Evolutionary conservation across 2,888 invertebrate genomes (phyloP).

Genomic region (Galerucella nymphaeae): DNA sequence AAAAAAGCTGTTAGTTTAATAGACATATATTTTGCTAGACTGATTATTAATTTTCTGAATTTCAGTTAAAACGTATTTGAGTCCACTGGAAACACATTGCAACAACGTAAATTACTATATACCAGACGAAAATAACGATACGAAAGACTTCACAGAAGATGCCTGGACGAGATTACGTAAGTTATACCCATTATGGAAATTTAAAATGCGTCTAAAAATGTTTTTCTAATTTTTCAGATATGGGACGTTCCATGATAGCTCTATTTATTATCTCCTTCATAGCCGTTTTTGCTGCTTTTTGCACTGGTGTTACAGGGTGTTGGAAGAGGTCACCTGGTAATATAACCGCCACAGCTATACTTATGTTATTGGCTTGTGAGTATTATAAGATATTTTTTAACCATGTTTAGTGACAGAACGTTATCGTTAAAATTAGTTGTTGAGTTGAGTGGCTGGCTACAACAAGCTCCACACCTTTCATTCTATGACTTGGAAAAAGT

Average conservation of each 20-base stretch:
- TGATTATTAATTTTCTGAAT: conserved; percentile 50
- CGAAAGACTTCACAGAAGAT: conserved; percentile 82
- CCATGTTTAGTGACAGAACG: not conserved
- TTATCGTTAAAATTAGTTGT: not conserved
- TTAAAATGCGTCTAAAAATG: not conserved
- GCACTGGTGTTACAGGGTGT: conserved; percentile 96
- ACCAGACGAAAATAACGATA: conserved; percentile 87
- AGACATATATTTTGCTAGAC: no score
- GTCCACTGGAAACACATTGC: conserved; percentile 94
- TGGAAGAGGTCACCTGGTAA: conserved; percentile 96
- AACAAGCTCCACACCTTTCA: conserved; percentile 6
- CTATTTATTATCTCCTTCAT: conserved; percentile 93
- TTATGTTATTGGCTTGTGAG: conserved; percentile 89
- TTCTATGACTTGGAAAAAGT: conserved; percentile 1
- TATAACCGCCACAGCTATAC: conserved; percentile 91
- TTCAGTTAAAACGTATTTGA: conserved; percentile 87
- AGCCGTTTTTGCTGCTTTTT: conserved; percentile 91
- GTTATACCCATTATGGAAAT: conserved; percentile 56
- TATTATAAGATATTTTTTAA: not conserved
- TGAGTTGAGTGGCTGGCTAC: not conserved
- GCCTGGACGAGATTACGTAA: conserved; percentile 86
- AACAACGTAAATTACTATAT: conserved; percentile 95
- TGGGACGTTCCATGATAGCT: conserved; percentile 93
- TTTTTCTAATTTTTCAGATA: conserved; percentile 67
- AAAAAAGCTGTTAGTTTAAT: no score